These are phyloP conservation scores for Kobus ellipsiprymnus DNA, from an alignment of 2,113 vertebrate species.

Conservation along the genomic window DNA sequence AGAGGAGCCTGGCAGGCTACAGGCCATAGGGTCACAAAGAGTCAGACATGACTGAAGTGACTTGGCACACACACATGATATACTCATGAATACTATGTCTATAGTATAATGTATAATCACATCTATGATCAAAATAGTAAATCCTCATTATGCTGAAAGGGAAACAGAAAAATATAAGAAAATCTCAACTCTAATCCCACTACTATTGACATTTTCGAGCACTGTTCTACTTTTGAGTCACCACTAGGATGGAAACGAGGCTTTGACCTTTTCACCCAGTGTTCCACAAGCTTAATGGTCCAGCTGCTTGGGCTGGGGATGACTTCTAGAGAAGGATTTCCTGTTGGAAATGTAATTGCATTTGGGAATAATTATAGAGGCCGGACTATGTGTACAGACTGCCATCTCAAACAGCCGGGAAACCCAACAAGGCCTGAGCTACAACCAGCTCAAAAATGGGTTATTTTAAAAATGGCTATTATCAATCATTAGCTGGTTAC, in stretches of 20 bases:
- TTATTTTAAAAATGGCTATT: neutral
- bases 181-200: neutral
- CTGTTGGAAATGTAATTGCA: neutral
- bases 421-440: neutral
- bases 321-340: neutral
- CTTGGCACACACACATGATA: neutral
- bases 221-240: neutral
- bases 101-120: neutral
- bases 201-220: neutral
- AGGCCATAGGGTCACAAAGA: neutral
- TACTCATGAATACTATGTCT: neutral
- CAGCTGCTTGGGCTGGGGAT: neutral
- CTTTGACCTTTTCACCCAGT: neutral
- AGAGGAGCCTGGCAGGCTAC: neutral
- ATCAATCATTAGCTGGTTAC: neutral
- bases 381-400: neutral
- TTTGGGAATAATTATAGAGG: neutral
- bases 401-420: neutral
- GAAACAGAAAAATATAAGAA: neutral
- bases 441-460: neutral
- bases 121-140: neutral
- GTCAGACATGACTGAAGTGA: neutral
- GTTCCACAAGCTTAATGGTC: neutral
- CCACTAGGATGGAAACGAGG: neutral
- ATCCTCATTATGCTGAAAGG: neutral